Evolutionary conservation across 2,113 vertebrate genomes (phyloP).

Genomic region (Callithrix jacchus): DNA sequence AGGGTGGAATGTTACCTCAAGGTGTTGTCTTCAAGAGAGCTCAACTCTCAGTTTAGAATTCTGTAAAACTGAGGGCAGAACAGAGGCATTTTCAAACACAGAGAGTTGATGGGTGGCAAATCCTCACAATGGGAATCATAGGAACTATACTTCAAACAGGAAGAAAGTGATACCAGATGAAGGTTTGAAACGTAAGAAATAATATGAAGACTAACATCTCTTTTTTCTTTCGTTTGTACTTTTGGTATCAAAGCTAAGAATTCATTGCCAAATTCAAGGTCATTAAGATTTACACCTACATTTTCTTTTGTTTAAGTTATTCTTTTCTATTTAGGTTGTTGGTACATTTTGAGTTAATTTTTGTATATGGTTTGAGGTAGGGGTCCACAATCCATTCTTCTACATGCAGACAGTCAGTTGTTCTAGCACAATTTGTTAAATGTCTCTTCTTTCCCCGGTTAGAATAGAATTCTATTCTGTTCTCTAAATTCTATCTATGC

Average conservation of each 20-base stretch:
- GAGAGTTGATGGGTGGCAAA: too few relatives aligned
- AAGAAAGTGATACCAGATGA: background rate
- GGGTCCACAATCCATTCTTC: background rate
- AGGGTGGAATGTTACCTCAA: too few relatives aligned
- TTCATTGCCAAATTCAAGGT: background rate
- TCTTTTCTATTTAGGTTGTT: background rate
- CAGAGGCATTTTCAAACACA: background rate
- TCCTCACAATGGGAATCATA: background rate
- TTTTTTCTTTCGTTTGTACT: background rate
- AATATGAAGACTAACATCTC: background rate
- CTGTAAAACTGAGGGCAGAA: background rate
- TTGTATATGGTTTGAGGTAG: background rate
- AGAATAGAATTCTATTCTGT: background rate
- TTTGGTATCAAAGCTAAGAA: background rate
- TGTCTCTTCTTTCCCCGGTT: background rate
- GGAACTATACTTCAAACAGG: background rate
- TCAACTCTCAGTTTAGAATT: background rate
- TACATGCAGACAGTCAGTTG: background rate
- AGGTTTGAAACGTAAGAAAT: background rate
- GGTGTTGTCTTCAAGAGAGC: background rate
- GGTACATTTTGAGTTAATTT: background rate
- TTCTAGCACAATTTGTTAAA: background rate
- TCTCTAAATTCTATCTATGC: rapidly evolving
- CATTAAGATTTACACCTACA: background rate
- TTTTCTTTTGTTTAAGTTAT: background rate